Evolutionary conservation across 2,113 vertebrate genomes (phyloP).

Genomic region (Phrynocephalus versicolor): DNA sequence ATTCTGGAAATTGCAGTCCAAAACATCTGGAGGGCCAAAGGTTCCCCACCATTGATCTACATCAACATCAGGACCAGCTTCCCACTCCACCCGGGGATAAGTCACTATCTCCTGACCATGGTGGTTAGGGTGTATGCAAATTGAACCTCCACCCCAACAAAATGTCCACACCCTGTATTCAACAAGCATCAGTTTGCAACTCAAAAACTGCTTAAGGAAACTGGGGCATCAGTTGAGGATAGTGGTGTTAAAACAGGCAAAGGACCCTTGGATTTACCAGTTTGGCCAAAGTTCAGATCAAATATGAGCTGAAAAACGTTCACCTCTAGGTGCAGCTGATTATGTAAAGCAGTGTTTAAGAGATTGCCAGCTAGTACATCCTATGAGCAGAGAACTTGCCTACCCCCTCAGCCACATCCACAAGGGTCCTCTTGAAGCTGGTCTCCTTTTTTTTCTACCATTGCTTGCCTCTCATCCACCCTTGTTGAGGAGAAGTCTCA

Average conservation of each 20-base stretch:
- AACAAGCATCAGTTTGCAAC: background rate
- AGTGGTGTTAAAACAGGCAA: background rate
- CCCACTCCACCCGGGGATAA: no score
- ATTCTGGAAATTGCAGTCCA: no score
- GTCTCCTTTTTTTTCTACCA: background rate
- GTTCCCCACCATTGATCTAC: no score
- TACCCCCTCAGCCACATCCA: no score
- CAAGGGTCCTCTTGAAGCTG: background rate
- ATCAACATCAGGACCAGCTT: no score
- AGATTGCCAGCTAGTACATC: background rate
- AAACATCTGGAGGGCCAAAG: no score
- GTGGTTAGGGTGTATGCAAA: no score
- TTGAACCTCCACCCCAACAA: no score
- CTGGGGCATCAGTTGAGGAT: background rate
- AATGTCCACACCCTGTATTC: background rate
- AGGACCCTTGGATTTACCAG: background rate
- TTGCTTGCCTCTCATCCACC: background rate
- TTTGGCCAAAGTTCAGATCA: background rate
- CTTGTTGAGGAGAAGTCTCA: background rate
- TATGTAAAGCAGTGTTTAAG: background rate
- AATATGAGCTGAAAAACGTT: background rate
- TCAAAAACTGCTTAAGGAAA: background rate
- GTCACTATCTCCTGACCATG: no score
- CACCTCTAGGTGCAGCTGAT: background rate
- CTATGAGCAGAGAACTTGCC: background rate